Evolutionary conservation across 2,888 invertebrate genomes (phyloP).

Genomic region (Drosophila formosana): DNA sequence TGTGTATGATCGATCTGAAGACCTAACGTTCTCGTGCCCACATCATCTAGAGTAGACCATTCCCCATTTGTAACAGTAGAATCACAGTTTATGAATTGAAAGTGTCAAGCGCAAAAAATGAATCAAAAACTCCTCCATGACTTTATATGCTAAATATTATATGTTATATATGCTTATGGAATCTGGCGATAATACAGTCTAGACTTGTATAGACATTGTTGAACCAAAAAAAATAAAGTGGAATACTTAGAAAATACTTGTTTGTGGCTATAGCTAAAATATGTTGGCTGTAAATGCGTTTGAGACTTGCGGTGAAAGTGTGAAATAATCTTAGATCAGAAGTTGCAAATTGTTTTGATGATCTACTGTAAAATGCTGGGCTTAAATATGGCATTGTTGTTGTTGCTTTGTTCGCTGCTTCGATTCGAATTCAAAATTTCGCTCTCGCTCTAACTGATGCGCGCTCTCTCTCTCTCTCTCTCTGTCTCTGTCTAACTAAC

Average conservation of each 20-base stretch:
- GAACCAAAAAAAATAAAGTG: not conserved
- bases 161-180: not conserved
- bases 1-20: slow-evolving; percentile 2
- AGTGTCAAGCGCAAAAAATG: not conserved
- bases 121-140: slow-evolving; percentile 3
- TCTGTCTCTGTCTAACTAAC: slow-evolving; percentile 14
- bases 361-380: slow-evolving; percentile 26
- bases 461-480: slow-evolving; percentile 9
- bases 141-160: no score
- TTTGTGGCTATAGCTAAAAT: not conserved
- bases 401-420: slow-evolving; percentile 34
- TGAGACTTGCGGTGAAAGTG: not conserved
- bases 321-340: not conserved
- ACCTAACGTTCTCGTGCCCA: not conserved
- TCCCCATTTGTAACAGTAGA: slow-evolving; percentile 57
- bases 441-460: slow-evolving; percentile 15
- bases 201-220: not conserved
- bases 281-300: not conserved
- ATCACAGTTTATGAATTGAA: slow-evolving; percentile 65
- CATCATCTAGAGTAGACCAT: slow-evolving; percentile 12
- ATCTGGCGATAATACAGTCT: not conserved
- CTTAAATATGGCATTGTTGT: slow-evolving; percentile 9
- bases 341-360: not conserved
- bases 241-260: slow-evolving; percentile 7
- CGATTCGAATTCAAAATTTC: slow-evolving; percentile 35